phyloP scores from a whole-genome alignment of 2,888 invertebrate genomes.

The Pristionchus mayeri region DNA sequence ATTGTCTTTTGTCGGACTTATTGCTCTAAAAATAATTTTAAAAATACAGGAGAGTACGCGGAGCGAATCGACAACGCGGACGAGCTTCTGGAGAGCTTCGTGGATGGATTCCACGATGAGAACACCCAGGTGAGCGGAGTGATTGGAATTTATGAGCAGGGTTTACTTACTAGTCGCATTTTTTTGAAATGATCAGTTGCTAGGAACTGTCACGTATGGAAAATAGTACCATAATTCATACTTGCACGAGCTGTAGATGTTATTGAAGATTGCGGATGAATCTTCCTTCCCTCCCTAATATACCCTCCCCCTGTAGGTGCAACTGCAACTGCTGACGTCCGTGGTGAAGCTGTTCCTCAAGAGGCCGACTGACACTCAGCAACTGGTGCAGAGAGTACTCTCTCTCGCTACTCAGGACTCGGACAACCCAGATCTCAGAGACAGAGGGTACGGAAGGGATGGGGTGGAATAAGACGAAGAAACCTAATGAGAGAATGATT shows the following conservation, averaged over 20 bases:
- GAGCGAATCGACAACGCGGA: conserved; percentile 99
- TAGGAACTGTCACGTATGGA: too few species aligned
- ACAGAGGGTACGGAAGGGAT: conserved; percentile 83
- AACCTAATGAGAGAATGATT: too few species aligned
- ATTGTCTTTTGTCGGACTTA: too few species aligned
- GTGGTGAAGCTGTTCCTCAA: conserved; percentile 98
- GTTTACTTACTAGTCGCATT: too few species aligned
- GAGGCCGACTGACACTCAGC: conserved; percentile 97
- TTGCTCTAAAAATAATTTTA: too few species aligned
- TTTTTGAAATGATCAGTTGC: too few species aligned
- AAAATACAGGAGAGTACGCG: conserved; percentile 88
- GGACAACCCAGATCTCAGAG: conserved; percentile 97
- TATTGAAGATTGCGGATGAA: neutral
- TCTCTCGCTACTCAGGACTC: conserved; percentile 83
- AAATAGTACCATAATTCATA: too few species aligned
- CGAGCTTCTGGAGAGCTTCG: conserved; percentile 95
- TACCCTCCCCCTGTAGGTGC: conserved; percentile 81
- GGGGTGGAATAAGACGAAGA: too few species aligned
- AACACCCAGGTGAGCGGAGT: conserved; percentile 87
- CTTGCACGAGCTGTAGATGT: too few species aligned
- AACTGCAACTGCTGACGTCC: conserved; percentile 94
- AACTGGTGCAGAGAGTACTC: conserved; percentile 91
- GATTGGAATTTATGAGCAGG: too few species aligned
- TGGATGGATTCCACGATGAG: conserved; percentile 97
- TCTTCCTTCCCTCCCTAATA: neutral